phyloP scores from a whole-genome alignment of 1,140 invertebrate genomes.

The Panulirus ornatus region DNA sequence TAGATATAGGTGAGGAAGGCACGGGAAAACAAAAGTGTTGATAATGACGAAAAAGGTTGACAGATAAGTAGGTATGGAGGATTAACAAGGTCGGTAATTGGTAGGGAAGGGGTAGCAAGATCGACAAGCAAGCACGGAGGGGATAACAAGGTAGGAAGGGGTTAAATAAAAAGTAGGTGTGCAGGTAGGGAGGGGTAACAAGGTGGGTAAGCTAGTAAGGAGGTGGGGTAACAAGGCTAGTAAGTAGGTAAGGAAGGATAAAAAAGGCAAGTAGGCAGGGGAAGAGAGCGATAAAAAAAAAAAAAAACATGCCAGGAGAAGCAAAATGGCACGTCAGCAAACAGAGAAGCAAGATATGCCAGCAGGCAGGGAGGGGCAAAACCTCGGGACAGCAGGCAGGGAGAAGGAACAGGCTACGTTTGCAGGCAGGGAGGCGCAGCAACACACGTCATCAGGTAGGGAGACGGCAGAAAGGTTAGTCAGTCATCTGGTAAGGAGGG shows the following conservation, averaged over 20 bases:
- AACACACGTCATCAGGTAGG: no score
- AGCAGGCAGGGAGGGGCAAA: no score
- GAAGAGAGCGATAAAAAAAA: no score
- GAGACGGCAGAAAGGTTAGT: not conserved
- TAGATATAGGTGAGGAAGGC: not conserved
- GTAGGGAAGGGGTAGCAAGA: not conserved
- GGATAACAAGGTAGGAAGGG: not conserved
- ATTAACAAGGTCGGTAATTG: not conserved
- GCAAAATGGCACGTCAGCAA: no score
- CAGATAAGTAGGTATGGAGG: not conserved
- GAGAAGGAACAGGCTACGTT: no score
- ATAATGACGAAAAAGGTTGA: not conserved
- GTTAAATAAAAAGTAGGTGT: not conserved
- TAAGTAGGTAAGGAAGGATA: not conserved
- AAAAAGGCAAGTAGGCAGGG: not conserved
- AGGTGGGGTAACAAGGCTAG: not conserved
- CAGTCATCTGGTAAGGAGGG: not conserved
- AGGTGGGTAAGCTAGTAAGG: not conserved
- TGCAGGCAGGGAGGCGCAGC: no score
- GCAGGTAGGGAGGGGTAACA: not conserved
- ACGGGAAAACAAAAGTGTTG: not conserved
- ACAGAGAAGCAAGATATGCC: no score
- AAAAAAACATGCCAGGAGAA: no score
- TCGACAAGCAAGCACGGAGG: not conserved
- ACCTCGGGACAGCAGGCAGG: no score